A percentile compares a stretch with the other conserved stretches of the same genome.
These are phyloP conservation scores for Hydrophis major DNA, from an alignment of 2,797 vertebrate genomes.

Conservation along the genomic window DNA sequence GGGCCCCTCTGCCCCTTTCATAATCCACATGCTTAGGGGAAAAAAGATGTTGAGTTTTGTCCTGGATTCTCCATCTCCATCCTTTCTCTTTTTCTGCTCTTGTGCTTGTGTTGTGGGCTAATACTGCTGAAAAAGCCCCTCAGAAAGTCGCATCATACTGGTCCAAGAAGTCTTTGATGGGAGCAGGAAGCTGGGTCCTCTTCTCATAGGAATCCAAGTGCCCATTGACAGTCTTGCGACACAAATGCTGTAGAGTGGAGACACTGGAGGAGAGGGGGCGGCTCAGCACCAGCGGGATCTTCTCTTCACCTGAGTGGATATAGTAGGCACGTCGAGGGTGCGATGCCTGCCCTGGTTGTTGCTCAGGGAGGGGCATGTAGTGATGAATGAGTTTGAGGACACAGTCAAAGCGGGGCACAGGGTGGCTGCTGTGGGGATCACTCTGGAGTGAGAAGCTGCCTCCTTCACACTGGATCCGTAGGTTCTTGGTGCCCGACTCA, in stretches of 20 bases:
- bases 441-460: constrained; percentile 89
- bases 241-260: constrained; percentile 91
- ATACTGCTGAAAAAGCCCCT: background rate
- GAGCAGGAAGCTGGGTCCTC: constrained; percentile 84
- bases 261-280: constrained; percentile 83
- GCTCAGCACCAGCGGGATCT: constrained; percentile 88
- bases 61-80: background rate
- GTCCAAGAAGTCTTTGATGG: constrained; percentile 89
- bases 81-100: constrained; percentile 45
- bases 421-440: constrained; percentile 85
- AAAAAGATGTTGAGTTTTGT: constrained; percentile 3
- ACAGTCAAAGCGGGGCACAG: constrained; percentile 90
- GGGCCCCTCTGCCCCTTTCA: constrained; percentile 1
- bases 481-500: constrained; percentile 89
- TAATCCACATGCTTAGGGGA: constrained; percentile 30
- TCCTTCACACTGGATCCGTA: constrained; percentile 89
- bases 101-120: constrained; percentile 70
- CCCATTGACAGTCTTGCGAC: constrained; percentile 92
- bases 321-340: constrained; percentile 80
- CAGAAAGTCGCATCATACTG: constrained; percentile 92
- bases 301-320: constrained; percentile 88
- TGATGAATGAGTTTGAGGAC: constrained; percentile 90
- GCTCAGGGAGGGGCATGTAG: constrained; percentile 83
- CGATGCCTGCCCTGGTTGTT: constrained; percentile 57
- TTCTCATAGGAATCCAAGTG: constrained; percentile 85